Base-by-base conservation (phyloP, 2,113 vertebrate genomes). In the Ictalurus furcatus region DNA sequence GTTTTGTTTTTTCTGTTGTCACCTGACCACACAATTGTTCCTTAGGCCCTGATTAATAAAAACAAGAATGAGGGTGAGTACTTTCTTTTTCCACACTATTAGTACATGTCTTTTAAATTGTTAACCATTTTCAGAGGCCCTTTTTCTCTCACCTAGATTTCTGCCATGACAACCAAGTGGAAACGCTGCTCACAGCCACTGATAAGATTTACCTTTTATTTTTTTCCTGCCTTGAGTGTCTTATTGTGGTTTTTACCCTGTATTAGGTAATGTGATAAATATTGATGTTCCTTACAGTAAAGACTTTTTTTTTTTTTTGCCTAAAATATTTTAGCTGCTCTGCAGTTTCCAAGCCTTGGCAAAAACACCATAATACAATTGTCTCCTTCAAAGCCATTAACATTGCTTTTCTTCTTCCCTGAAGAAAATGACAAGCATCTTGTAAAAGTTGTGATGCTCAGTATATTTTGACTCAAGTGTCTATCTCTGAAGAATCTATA, bases 251-350 rank as follows among this genome's bases (percentile, higher is more conserved):
- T 95, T 93, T 91, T 93, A 48, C 89, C 91, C 85, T 91, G 90
- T 92, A 95, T 95, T 90, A 87, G 92, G 90, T 93, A 95, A 96
- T 93, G 93, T 92, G 94, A 96, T 96, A 95, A 96, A 95, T 95
- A 96, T 96, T 95, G 95, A 96, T 94, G 93, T 93, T 92, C 89
- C 85, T 87, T 92, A 91, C 90, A 93, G 92, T 93, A 93, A 95
- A 93, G 83, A 90, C 91, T 84, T 88, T 56, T 88, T 82, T 80
- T 59, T 65, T 90, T 82, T 79, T 48, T 85, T 83, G 28, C 58
- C 59, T 74, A 82, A 84, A 79, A 67, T 86, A 73, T 90, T 91
- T 93, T 91, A 92, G 85, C 85, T 88, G 90, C 91, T 84, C 90
- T 85, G 34, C 59, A 56, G 84, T 90, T 90, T 85, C 73, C 67